phyloP scores from a whole-genome alignment of 1,140 invertebrate species.

The Drosophila mauritiana region DNA sequence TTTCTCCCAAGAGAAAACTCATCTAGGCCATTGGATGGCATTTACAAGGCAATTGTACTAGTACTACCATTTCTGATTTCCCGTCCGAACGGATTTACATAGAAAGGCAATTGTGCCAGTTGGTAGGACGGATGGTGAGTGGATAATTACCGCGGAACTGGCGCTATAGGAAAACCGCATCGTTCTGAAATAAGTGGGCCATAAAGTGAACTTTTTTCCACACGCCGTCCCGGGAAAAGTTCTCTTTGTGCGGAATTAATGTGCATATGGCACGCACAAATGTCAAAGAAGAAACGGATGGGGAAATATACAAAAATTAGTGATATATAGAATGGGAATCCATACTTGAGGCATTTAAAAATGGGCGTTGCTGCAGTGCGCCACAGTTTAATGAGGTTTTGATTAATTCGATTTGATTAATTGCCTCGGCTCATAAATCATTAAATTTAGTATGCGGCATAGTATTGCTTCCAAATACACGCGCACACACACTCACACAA shows the following conservation, averaged over 20 bases:
- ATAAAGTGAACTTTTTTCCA: slow-evolving; percentile 72
- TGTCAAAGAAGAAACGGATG: slow-evolving; percentile 18
- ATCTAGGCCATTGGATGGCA: slow-evolving; percentile 15
- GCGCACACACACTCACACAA: slow-evolving; percentile 1
- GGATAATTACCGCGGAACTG: slow-evolving; percentile 69
- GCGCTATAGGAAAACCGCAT: slow-evolving; percentile 59
- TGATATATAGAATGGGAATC: slow-evolving; percentile 12
- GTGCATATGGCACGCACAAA: slow-evolving; percentile 75
- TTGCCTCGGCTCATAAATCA: slow-evolving; percentile 73
- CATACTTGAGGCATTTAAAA: slow-evolving; percentile 39
- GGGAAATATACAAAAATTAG: slow-evolving; percentile 3
- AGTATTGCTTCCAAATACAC: slow-evolving; percentile 63
- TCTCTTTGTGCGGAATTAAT: slow-evolving; percentile 70
- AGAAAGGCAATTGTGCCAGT: slow-evolving; percentile 59
- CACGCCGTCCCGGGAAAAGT: slow-evolving; percentile 38
- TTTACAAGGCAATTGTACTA: slow-evolving; percentile 15
- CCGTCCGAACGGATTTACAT: slow-evolving; percentile 35
- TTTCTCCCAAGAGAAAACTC: neutral
- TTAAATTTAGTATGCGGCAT: slow-evolving; percentile 66
- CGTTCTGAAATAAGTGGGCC: slow-evolving; percentile 67
- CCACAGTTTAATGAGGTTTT: slow-evolving; percentile 76
- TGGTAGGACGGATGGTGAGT: slow-evolving; percentile 45
- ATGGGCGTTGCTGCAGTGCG: slow-evolving; percentile 75
- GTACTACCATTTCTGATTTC: slow-evolving; percentile 23
- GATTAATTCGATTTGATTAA: slow-evolving; percentile 83